Evolutionary conservation across 2,888 invertebrate genomes (phyloP), one percentile per base, ranked within the genome.

Genomic region (Pachycephus smyrnensis): DNA sequence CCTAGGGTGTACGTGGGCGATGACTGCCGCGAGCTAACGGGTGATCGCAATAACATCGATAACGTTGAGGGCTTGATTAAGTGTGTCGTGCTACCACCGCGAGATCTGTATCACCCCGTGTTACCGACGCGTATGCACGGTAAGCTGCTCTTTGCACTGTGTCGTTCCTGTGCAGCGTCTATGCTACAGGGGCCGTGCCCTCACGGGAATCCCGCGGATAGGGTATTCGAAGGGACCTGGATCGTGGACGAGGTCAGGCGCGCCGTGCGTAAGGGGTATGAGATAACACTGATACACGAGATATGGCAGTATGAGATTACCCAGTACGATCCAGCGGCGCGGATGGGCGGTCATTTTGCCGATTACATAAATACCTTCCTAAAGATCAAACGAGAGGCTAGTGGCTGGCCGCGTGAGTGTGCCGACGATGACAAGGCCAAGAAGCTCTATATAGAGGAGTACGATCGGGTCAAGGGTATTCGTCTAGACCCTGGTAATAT

Each of bases 221-320:
- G 36, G 1, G 1, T 36, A 11, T 36, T 36, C 36, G 12, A 77
- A 0, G 86, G 90, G 11, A 89, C 89, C 4, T 91, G 88, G 88
- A 86, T 88, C 31, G 84, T 84, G 0, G 86, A 86, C 30, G 90
- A 90, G 80, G 76, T 91, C 0, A 35, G 82, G 30, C 86, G 85
- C 77, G 90, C 90, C 9, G 71, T 88, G 0, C 31, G 80, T 75
- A 82, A 83, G 73, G 88, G 88, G 0, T 90, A 90, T 77, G 75
- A 80, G 73, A 80, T 91, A 12, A 0, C 85, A 0, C 82, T 89
- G 75, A 81, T 88, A 6, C 80, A 82, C 73, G 89, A 89, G 77
- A 83, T 89, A 23, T n/a, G 12, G 3, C 37, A 37, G 12, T 37
- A 37, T 0, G 37, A 37, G 12, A 37, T 37, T 3, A 37, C 12